A percentile compares a stretch with the other conserved stretches of the same genome.
These are phyloP conservation scores for Entomyzon cyanotis DNA, from an alignment of 2,113 vertebrate species.

Conservation along the genomic window DNA sequence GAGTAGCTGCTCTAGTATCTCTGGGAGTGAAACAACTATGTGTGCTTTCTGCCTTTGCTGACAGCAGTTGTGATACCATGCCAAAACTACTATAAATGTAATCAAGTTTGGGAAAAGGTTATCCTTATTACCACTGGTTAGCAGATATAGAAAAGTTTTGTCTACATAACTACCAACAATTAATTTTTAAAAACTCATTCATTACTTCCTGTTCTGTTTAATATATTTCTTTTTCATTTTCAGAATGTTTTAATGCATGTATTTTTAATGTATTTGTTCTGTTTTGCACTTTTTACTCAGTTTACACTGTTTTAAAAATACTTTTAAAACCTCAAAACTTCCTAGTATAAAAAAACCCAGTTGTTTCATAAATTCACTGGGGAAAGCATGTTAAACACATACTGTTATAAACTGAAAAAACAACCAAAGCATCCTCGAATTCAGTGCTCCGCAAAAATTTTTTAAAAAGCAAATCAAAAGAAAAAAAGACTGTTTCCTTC, in stretches of 20 bases:
- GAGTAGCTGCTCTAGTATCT: background rate
- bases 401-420: background rate
- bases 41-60: background rate
- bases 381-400: background rate
- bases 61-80: background rate
- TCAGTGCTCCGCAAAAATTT: background rate
- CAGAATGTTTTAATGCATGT: background rate
- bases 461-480: background rate
- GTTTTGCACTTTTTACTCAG: background rate
- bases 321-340: background rate
- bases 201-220: background rate
- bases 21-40: accelerated
- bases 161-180: background rate
- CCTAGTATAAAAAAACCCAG: background rate
- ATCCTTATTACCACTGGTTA: background rate
- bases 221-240: background rate
- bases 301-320: background rate
- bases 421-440: background rate
- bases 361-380: background rate
- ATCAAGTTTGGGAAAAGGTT: background rate
- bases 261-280: background rate
- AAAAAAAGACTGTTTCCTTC: background rate
- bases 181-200: background rate
- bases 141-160: background rate
- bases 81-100: background rate